Evolutionary conservation across 2,888 invertebrate species (phyloP).

Genomic region (Diaphora mendica): DNA sequence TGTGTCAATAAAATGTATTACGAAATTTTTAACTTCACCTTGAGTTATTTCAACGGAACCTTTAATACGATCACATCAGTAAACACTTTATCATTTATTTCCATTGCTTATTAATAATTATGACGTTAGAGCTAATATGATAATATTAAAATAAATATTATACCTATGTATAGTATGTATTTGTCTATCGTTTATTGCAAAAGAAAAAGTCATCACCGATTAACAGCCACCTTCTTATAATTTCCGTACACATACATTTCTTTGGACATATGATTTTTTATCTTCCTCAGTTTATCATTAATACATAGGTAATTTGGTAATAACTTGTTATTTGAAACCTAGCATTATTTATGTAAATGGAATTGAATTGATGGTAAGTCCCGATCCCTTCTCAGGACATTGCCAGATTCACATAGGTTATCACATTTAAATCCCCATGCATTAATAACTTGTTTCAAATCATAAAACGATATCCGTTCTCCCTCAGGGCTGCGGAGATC

Average conservation of each 20-base stretch:
- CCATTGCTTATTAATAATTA: background rate
- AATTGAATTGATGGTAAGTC: background rate
- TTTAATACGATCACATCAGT: background rate
- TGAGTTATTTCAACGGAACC: slow-evolving; percentile 26
- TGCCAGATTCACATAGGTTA: background rate
- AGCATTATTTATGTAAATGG: too few species aligned
- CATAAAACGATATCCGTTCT: background rate
- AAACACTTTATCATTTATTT: background rate
- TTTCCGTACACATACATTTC: too few species aligned
- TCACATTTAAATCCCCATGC: background rate
- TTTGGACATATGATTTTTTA: too few species aligned
- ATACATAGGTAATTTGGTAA: too few species aligned
- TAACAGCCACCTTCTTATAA: background rate
- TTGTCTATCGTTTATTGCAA: background rate
- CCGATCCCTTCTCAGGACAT: background rate
- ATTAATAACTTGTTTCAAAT: background rate
- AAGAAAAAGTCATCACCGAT: background rate
- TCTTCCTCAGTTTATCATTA: too few species aligned
- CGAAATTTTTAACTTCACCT: slow-evolving; percentile 43
- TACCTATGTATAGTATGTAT: too few species aligned
- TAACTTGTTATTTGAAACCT: too few species aligned
- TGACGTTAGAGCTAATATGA: too few species aligned
- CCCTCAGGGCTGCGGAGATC: too few species aligned
- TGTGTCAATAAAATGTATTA: slow-evolving; percentile 20
- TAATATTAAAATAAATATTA: too few species aligned